Base-by-base conservation (phyloP, 2,888 invertebrate genomes). In the Limnephilus auricula region DNA sequence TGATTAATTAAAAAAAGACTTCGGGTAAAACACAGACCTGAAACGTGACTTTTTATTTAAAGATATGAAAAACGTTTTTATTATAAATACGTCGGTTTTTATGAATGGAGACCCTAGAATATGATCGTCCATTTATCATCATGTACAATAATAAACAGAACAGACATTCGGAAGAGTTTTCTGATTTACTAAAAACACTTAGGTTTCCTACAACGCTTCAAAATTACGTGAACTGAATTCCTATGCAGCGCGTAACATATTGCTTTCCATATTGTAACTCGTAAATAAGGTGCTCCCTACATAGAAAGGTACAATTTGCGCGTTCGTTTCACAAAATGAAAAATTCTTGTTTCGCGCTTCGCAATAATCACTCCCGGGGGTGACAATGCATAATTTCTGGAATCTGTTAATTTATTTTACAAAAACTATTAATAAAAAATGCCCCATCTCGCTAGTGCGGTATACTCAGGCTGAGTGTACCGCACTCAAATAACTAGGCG, bases 181-280 rank as follows among this genome's bases (percentile, higher is more conserved):
- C 65, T 25, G 65, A 65, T 65, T 65, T 65, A 65, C 65, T 65
- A 65, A 65, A 65, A 65, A 65, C 65, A 65, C 65, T 65, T 65
- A n/a, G 65, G 65, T 65, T 65, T 65, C 65, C 65, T 65, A 65
- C 65, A 65, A 65, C 65, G 65, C 65, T 65, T 65, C 65, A 65
- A 65, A 25, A 65, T 25, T 65, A 65, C 65, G 65, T 65, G 65
- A 65, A 65, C 65, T 2, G 65, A 65, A 65, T 65, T n/a, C 65
- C 9, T 9, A 65, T 65, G 25, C 65, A 25, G n/a, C 65, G 65
- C 25, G 65, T 65, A 65, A 65, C 25, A n/a, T 65, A 65, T 25
- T 65, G 65, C 65, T 65, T 65, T 65, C 50, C 50, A 65, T 65
- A 65, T 65, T 65, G 50, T 65, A 65, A 65, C 50, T 65, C 50